Evolutionary conservation across 2,113 vertebrate genomes (phyloP).

Genomic region (Chauna torquata): DNA sequence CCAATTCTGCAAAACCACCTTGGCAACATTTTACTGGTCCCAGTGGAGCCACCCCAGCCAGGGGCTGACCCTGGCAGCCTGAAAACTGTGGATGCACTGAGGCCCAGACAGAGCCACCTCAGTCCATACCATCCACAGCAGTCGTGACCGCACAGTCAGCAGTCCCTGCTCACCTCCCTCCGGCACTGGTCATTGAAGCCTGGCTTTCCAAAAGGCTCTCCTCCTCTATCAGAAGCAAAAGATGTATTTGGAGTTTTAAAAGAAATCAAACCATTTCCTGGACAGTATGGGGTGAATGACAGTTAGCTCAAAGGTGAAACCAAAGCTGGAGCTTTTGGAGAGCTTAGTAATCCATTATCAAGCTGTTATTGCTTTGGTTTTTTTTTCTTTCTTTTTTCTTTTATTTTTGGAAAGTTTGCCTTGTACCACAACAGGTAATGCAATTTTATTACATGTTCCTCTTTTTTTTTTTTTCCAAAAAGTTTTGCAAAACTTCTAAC

Average conservation of each 20-base stretch:
- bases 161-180: background rate
- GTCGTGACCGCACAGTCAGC: rapidly evolving
- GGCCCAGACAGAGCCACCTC: background rate
- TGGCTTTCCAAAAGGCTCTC: background rate
- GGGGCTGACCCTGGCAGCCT: background rate
- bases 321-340: background rate
- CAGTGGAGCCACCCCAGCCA: too few species aligned
- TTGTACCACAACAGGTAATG: background rate
- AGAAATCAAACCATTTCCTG: background rate
- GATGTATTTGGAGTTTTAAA: background rate
- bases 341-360: background rate
- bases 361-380: background rate
- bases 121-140: background rate
- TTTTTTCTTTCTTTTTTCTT: background rate
- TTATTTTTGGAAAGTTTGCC: background rate
- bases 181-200: background rate
- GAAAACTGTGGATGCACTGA: rapidly evolving
- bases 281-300: background rate
- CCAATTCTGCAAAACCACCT: background rate
- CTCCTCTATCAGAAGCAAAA: background rate
- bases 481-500: background rate
- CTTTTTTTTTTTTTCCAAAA: background rate
- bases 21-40: background rate
- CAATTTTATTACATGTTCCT: background rate
- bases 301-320: background rate